Conservation (phyloP, 2,888 invertebrate genomes). For the Apamea sordens region DNA sequence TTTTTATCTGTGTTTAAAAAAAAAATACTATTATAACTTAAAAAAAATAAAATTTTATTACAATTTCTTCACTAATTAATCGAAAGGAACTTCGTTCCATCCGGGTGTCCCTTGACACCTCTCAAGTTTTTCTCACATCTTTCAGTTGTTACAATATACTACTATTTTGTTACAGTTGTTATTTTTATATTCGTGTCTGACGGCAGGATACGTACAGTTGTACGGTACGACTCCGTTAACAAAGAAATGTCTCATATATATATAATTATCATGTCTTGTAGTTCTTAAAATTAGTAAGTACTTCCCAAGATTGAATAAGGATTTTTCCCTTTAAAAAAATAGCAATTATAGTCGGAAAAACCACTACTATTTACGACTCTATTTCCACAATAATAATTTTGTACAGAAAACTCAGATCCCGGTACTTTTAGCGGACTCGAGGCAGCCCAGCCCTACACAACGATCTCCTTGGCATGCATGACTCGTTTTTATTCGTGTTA, state of each 20-base stretch:
- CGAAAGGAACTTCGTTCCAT: too few species aligned
- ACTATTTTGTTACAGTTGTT: background rate
- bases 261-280: background rate
- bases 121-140: background rate
- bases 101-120: too few species aligned
- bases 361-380: background rate
- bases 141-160: background rate
- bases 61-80: too few species aligned
- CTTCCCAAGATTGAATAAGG: background rate
- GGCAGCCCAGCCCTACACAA: slow-evolving; percentile 41
- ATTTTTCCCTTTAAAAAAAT: background rate
- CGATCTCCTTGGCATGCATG: slow-evolving; percentile 60
- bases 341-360: background rate
- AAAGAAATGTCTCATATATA: background rate
- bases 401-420: slow-evolving; percentile 18
- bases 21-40: too few species aligned
- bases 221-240: background rate
- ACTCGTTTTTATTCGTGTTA: slow-evolving; percentile 61
- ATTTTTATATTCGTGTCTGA: background rate
- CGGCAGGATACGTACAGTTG: background rate
- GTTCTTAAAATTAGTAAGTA: background rate
- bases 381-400: background rate
- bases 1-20: too few species aligned
- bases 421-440: slow-evolving; percentile 12
- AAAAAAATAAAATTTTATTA: too few species aligned